Conservation (phyloP, 2,888 invertebrate genomes). For the Crocallis elinguaria region DNA sequence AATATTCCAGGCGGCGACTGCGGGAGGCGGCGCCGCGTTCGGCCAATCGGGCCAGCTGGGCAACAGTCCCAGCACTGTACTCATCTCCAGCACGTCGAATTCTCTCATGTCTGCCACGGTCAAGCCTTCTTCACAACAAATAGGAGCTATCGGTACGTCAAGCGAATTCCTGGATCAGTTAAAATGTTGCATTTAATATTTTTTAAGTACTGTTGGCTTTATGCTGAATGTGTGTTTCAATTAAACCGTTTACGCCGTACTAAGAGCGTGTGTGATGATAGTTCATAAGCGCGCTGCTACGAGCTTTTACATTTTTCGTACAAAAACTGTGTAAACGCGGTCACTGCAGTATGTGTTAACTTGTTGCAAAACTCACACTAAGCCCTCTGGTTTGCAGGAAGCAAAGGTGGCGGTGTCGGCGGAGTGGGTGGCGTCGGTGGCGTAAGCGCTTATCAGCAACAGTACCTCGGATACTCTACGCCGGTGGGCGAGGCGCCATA, state of each 20-base stretch:
- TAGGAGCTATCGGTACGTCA: slow-evolving; percentile 92
- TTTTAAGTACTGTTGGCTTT: too few species aligned
- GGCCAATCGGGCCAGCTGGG: slow-evolving; percentile 92
- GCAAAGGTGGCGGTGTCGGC: slow-evolving; percentile 72
- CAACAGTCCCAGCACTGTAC: slow-evolving; percentile 93
- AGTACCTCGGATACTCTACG: slow-evolving; percentile 77
- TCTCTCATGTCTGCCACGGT: slow-evolving; percentile 95
- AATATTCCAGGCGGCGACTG: slow-evolving; percentile 70
- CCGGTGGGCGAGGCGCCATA: slow-evolving; percentile 77
- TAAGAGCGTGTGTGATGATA: too few species aligned
- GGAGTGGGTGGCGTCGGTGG: slow-evolving; percentile 74
- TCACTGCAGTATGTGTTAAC: too few species aligned
- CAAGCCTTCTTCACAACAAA: slow-evolving; percentile 91
- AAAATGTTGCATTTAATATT: too few species aligned
- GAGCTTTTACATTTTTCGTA: too few species aligned
- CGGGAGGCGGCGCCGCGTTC: slow-evolving; percentile 88
- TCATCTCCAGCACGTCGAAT: slow-evolving; percentile 94
- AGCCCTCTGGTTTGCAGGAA: slow-evolving; percentile 48
- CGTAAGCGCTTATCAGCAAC: slow-evolving; percentile 79
- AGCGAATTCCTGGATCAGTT: too few species aligned
- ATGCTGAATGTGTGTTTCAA: too few species aligned
- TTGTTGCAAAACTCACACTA: too few species aligned
- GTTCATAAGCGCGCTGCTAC: too few species aligned
- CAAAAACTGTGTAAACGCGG: too few species aligned
- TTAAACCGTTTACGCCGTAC: too few species aligned